phyloP scores from a whole-genome alignment of 2,888 invertebrate genomes.

The Acronicta aceris region DNA sequence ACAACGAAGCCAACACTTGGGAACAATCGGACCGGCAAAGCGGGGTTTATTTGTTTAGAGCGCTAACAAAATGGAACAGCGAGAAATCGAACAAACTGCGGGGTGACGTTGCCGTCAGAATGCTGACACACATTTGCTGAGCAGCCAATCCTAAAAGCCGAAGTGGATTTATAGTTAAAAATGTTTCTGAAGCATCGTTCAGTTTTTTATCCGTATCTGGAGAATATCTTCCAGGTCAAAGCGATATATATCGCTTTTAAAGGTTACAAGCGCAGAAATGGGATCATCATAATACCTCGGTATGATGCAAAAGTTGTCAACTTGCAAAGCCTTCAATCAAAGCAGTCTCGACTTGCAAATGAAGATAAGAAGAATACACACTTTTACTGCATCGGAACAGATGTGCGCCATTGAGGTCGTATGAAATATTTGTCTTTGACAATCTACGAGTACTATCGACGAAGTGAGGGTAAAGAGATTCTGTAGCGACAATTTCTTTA shows the following conservation, averaged over 20 bases:
- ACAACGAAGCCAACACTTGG: slow-evolving; percentile 59
- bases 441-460: slow-evolving; percentile 35
- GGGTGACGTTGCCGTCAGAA: slow-evolving; percentile 51
- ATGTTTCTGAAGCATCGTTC: slow-evolving; percentile 42
- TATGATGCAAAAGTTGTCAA: slow-evolving; percentile 38
- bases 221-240: slow-evolving; percentile 35
- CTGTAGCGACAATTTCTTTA: slow-evolving; percentile 34
- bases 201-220: slow-evolving; percentile 31
- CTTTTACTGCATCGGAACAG: slow-evolving; percentile 32
- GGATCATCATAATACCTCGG: slow-evolving; percentile 35
- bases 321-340: slow-evolving; percentile 27
- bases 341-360: slow-evolving; percentile 46
- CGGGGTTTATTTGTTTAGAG: slow-evolving; percentile 62
- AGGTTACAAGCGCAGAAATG: slow-evolving; percentile 19
- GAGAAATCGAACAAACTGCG: slow-evolving; percentile 60
- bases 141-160: slow-evolving; percentile 55
- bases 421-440: slow-evolving; percentile 39
- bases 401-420: slow-evolving; percentile 38
- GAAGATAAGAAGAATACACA: slow-evolving; percentile 44
- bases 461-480: slow-evolving; percentile 37
- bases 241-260: slow-evolving; percentile 35
- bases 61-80: slow-evolving; percentile 61
- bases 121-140: slow-evolving; percentile 59
- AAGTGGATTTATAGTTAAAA: slow-evolving; percentile 56
- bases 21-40: slow-evolving; percentile 60